Evolutionary conservation across 2,888 invertebrate genomes (phyloP), one percentile per base, ranked within the genome.

Genomic region (Leucophenga maculata): DNA sequence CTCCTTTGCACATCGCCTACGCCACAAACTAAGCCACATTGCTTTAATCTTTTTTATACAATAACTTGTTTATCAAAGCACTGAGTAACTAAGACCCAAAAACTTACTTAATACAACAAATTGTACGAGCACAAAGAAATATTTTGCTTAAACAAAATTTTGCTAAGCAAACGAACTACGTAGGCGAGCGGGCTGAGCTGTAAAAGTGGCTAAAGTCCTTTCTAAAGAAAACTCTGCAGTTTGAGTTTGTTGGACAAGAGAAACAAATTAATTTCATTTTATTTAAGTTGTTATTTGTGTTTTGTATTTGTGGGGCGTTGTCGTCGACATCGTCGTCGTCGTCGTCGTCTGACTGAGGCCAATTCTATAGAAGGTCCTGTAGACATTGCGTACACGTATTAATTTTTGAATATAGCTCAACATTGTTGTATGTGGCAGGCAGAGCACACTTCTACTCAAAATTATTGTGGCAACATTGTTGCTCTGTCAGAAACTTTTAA

Each of bases 261-360:
- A 57, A 73, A 70, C 71, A 75, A 82, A 79, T 82, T 77, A 80
- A 82, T 80, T 80, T 75, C 77, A 75, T 80, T 80, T 73, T 69
- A 73, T 72, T 79, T 72, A 64, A 74, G 76, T 73, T 76, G 16
- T 39, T 64, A 39, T 66, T 69, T 67, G 54, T 50, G 22, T 60
- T 16, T 16, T 18, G 20, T 39, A 39, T 39, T 39, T 39, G 39
- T 39, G 11, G 39, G 9, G 39, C 39, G 39, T 39, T 8, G 39
- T 11, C 39, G 39, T 39, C 39, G 11, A 6, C 39, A 9, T 39
- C 39, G 39, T 11, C 3, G 11, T 39, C 39, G 11, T 39, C 39
- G 1, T 39, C 11, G 39, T 26, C 26, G 3, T 26, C 26, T 3
- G 8, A 55, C 55, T 55, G 14, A 55, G 22, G 22, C 9, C 22